These are phyloP conservation scores for Callionymus lyra DNA, from an alignment of 2,113 vertebrate species.

Conservation along the genomic window DNA sequence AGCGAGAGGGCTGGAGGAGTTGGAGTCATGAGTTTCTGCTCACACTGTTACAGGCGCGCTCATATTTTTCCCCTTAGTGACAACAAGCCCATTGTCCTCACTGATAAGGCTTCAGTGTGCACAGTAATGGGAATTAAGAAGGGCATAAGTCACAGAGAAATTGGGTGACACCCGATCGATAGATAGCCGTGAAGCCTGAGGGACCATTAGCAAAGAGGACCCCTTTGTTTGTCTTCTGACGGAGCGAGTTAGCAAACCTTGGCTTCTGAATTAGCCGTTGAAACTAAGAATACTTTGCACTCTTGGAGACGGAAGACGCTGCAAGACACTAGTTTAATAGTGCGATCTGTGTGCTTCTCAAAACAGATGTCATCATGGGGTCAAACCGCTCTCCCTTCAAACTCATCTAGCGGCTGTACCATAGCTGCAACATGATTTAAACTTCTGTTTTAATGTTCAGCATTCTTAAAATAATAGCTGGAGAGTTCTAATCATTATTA, in stretches of 20 bases:
- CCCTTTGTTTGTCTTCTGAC: constrained; percentile 55
- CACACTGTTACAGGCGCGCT: constrained; percentile 40
- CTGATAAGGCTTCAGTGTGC: constrained; percentile 62
- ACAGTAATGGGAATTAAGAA: constrained; percentile 61
- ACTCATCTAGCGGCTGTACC: too few relatives aligned
- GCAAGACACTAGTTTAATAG: constrained; percentile 16
- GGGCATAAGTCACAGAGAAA: constrained; percentile 61
- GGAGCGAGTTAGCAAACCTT: constrained; percentile 24
- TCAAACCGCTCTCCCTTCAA: background rate
- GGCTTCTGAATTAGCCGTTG: constrained; percentile 28
- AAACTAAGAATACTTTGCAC: constrained; percentile 23
- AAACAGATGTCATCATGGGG: constrained; percentile 11
- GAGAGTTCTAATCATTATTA: too few relatives aligned
- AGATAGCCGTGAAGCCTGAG: constrained; percentile 53
- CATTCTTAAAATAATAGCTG: too few relatives aligned
- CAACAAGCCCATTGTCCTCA: constrained; percentile 56
- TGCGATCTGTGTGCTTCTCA: constrained; percentile 15
- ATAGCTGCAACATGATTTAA: too few relatives aligned
- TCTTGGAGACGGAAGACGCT: constrained; percentile 4
- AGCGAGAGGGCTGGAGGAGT: constrained; percentile 40
- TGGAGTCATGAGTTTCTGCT: constrained; percentile 55
- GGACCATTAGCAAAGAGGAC: constrained; percentile 55
- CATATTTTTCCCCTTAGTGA: constrained; percentile 54
- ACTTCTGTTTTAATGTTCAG: too few relatives aligned
- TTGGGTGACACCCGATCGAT: constrained; percentile 65